A percentile compares a stretch with the other conserved stretches of the same genome.
Conservation (phyloP, 2,113 vertebrate genomes). For the Rhynchomys soricoides region DNA sequence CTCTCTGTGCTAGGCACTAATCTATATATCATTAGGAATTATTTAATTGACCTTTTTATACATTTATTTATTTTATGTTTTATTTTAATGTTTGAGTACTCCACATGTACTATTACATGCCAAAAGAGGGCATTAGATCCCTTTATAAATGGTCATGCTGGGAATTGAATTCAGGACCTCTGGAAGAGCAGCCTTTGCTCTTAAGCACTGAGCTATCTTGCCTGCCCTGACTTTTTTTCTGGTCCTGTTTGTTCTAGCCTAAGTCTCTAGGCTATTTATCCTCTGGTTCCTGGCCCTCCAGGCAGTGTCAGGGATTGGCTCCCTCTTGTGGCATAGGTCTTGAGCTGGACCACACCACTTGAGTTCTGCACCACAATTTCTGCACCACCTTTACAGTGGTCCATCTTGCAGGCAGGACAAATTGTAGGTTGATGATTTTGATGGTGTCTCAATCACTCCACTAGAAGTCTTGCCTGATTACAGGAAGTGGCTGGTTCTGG, state of each 20-base stretch:
- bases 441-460: background rate
- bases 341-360: background rate
- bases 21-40: background rate
- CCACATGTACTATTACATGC: background rate
- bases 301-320: background rate
- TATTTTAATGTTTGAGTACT: background rate
- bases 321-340: background rate
- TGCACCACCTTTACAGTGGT: background rate
- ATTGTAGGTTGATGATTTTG: background rate
- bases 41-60: background rate
- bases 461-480: background rate
- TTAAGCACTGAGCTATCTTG: background rate
- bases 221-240: background rate
- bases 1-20: background rate
- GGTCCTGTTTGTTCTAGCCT: background rate
- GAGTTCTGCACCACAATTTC: background rate
- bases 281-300: background rate
- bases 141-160: background rate
- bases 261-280: background rate
- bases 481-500: background rate
- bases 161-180: background rate
- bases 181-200: background rate
- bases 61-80: background rate
- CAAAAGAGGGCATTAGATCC: background rate
- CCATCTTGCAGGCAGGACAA: background rate